Evolutionary conservation across 2,888 invertebrate species (phyloP).

Genomic region (Pandemis cinnamomeana): DNA sequence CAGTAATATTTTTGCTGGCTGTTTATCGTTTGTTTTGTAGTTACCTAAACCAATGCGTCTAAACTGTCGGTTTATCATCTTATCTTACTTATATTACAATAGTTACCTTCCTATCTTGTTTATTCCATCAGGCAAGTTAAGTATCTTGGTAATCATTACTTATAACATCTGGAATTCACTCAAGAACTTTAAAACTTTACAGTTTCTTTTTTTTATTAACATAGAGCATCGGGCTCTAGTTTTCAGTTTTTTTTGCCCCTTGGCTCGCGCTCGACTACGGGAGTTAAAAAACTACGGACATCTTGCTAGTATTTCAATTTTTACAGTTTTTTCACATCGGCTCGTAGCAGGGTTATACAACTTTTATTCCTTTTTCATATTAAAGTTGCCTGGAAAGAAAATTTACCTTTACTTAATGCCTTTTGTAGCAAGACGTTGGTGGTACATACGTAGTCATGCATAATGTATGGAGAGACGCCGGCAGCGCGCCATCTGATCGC

Average conservation of each 20-base stretch:
- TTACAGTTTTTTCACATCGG: constrained; percentile 26
- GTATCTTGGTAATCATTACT: not conserved
- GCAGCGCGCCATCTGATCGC: constrained; percentile 69
- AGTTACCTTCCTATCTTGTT: not conserved
- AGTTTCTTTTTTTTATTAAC: constrained; percentile 30
- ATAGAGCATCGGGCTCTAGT: constrained; percentile 31
- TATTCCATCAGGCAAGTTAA: constrained; percentile 1
- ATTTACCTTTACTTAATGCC: constrained; percentile 38
- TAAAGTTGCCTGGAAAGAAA: constrained; percentile 20
- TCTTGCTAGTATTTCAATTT: constrained; percentile 27
- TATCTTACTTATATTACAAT: no score
- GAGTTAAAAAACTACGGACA: constrained; percentile 38
- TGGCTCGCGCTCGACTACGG: constrained; percentile 26
- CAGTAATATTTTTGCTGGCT: constrained; percentile 53
- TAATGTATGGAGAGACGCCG: constrained; percentile 67
- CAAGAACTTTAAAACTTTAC: constrained; percentile 30
- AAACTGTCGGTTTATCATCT: not conserved
- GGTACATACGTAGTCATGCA: constrained; percentile 63
- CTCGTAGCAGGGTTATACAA: constrained; percentile 10
- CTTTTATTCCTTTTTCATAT: constrained; percentile 32
- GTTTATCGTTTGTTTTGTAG: constrained; percentile 22
- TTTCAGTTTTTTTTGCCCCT: constrained; percentile 27
- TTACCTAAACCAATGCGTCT: not conserved
- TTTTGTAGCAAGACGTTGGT: constrained; percentile 61
- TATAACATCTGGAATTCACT: constrained; percentile 10